A percentile compares a stretch with the other conserved stretches of the same genome.
Conservation (phyloP, 2,888 invertebrate genomes). For the Noctua janthina region DNA sequence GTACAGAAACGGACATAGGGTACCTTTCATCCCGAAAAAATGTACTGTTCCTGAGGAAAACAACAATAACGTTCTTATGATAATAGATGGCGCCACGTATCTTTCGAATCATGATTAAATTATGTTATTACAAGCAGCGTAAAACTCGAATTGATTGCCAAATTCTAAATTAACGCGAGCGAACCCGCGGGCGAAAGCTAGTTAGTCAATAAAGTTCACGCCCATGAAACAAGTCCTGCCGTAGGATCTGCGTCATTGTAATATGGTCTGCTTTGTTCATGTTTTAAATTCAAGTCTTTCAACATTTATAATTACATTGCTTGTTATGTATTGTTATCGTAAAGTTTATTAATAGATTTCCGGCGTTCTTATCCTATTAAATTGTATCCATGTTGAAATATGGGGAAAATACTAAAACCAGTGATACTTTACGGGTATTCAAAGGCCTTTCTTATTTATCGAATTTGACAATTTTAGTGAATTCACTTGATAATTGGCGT, state of each 20-base stretch:
- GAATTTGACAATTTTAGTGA: neutral
- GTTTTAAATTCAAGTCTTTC: conserved; percentile 28
- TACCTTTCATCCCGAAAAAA: too few relatives aligned
- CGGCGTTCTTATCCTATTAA: conserved; percentile 32
- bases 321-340: conserved; percentile 46
- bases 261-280: neutral
- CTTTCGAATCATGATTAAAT: too few relatives aligned
- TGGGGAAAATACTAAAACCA: neutral
- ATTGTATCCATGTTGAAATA: conserved; percentile 21
- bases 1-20: too few relatives aligned
- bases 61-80: too few relatives aligned
- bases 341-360: conserved; percentile 38
- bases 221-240: neutral
- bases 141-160: too few relatives aligned
- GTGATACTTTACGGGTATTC: neutral
- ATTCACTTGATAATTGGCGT: neutral
- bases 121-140: too few relatives aligned
- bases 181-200: too few relatives aligned
- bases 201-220: neutral
- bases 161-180: too few relatives aligned
- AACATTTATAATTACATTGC: conserved; percentile 32
- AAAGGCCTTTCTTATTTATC: neutral
- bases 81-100: too few relatives aligned
- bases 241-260: neutral
- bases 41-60: too few relatives aligned